Evolutionary conservation across 1,140 invertebrate species (phyloP).

Genomic region (Drosophila busckii): DNA sequence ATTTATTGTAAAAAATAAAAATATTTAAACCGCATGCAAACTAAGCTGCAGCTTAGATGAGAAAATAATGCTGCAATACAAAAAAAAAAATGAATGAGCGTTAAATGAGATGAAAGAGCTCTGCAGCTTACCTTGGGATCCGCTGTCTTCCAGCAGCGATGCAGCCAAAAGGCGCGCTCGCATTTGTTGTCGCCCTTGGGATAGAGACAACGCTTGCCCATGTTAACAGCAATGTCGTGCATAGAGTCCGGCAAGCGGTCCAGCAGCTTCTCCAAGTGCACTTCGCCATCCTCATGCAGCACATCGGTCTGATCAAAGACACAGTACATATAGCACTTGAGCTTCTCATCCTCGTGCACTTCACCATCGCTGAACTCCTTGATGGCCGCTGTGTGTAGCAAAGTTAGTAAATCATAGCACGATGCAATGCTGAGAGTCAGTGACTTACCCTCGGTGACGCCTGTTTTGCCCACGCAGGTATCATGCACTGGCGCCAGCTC

Average conservation of each 20-base stretch:
- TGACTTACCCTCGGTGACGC: constrained; percentile 52
- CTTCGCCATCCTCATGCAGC: constrained; percentile 55
- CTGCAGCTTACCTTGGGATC: constrained; percentile 48
- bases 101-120: constrained; percentile 19
- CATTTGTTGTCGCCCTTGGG: constrained; percentile 59
- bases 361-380: constrained; percentile 66
- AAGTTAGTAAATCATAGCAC: too few species aligned
- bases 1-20: constrained; percentile 4
- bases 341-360: constrained; percentile 54
- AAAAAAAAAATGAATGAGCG: constrained; percentile 22
- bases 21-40: constrained; percentile 23
- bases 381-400: constrained; percentile 51
- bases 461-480: constrained; percentile 43
- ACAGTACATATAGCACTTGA: constrained; percentile 67
- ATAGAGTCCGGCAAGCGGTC: constrained; percentile 50
- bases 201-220: constrained; percentile 56
- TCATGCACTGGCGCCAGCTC: constrained; percentile 43
- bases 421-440: constrained; percentile 5
- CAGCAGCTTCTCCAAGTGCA: constrained; percentile 51
- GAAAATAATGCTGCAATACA: constrained; percentile 38
- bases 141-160: constrained; percentile 59
- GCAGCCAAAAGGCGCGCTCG: constrained; percentile 62
- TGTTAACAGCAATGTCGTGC: constrained; percentile 56
- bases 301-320: constrained; percentile 56
- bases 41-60: constrained; percentile 32